Percentiles rank a stretch among this genome's conserved stretches.
Conservation (phyloP, 2,797 vertebrate species). For the Echiichthys vipera region DNA sequence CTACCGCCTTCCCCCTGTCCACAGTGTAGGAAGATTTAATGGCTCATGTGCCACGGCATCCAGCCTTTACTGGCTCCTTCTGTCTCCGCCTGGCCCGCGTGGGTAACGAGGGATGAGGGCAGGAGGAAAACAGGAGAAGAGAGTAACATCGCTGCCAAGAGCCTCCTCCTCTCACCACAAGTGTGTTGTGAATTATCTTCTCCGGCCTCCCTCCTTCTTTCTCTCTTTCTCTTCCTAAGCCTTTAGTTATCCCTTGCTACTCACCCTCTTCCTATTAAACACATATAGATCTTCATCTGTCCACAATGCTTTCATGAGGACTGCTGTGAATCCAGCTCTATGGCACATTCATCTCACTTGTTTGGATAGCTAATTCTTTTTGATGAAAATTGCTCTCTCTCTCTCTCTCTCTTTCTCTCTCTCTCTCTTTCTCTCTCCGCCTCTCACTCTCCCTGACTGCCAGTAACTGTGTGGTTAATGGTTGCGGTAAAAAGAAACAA, state of each 20-base stretch:
- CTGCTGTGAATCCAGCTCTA: slow-evolving; percentile 46
- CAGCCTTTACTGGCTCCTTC: slow-evolving; percentile 71
- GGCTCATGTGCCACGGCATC: slow-evolving; percentile 81
- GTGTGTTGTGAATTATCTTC: slow-evolving; percentile 80
- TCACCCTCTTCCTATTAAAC: slow-evolving; percentile 77
- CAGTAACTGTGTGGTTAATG: slow-evolving; percentile 80
- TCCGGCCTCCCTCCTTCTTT: slow-evolving; percentile 29
- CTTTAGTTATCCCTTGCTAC: slow-evolving; percentile 62
- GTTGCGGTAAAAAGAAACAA: slow-evolving; percentile 83
- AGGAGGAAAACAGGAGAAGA: slow-evolving; percentile 46
- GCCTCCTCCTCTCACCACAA: slow-evolving; percentile 72
- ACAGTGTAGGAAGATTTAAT: slow-evolving; percentile 81
- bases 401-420: neutral
- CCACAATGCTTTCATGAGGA: slow-evolving; percentile 62
- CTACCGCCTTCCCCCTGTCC: slow-evolving; percentile 45
- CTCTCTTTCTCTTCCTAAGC: slow-evolving; percentile 50
- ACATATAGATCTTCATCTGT: slow-evolving; percentile 77
- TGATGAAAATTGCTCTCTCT: slow-evolving; percentile 75
- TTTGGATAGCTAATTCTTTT: slow-evolving; percentile 80
- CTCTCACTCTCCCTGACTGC: slow-evolving; percentile 54
- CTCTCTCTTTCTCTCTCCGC: slow-evolving; percentile 19
- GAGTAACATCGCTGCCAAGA: slow-evolving; percentile 67
- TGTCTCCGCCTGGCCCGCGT: slow-evolving; percentile 41
- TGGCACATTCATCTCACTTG: slow-evolving; percentile 70
- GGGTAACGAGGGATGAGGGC: slow-evolving; percentile 57